Evolutionary conservation across 2,888 invertebrate genomes (phyloP).

Genomic region (Mesorhabditis spiculigera): DNA sequence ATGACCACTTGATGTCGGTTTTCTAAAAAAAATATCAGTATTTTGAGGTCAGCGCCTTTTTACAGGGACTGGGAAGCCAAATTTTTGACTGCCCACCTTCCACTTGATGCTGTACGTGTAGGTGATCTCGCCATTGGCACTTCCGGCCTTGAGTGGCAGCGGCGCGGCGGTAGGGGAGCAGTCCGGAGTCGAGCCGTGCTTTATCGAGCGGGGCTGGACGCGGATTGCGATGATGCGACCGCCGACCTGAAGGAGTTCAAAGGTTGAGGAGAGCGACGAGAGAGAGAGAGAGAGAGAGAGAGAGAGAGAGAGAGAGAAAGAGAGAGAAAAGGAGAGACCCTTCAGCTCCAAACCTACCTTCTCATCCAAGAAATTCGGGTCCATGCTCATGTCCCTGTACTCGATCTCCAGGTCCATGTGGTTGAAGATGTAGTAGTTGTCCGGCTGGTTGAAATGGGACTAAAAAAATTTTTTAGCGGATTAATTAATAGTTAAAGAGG

Average conservation of each 20-base stretch:
- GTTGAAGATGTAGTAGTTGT: slow-evolving; percentile 88
- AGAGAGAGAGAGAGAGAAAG: too few relatives aligned
- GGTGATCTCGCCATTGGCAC: slow-evolving; percentile 64
- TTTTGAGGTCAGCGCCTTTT: background rate
- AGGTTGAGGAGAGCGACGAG: too few relatives aligned
- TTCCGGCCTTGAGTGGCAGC: slow-evolving; percentile 70
- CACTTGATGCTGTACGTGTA: slow-evolving; percentile 86
- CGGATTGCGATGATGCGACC: slow-evolving; percentile 76
- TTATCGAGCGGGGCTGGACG: slow-evolving; percentile 63
- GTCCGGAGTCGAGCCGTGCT: slow-evolving; percentile 37
- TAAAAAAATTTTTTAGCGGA: too few relatives aligned
- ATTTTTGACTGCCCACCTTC: slow-evolving; percentile 62
- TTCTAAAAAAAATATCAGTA: slow-evolving; percentile 39
- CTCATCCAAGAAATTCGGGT: slow-evolving; percentile 74
- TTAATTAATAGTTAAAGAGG: too few relatives aligned
- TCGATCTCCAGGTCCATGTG: slow-evolving; percentile 84
- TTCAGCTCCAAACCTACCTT: slow-evolving; percentile 26
- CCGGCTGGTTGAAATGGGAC: slow-evolving; percentile 61
- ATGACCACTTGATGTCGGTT: slow-evolving; percentile 82
- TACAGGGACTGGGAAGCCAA: background rate
- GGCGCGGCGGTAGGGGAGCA: slow-evolving; percentile 65
- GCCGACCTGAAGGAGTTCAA: slow-evolving; percentile 65
- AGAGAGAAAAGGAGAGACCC: too few relatives aligned
- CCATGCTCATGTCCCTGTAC: slow-evolving; percentile 81
- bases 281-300: too few relatives aligned